Evolutionary conservation across 2,888 invertebrate species (phyloP).

Genomic region (Taphrorychus bicolor): DNA sequence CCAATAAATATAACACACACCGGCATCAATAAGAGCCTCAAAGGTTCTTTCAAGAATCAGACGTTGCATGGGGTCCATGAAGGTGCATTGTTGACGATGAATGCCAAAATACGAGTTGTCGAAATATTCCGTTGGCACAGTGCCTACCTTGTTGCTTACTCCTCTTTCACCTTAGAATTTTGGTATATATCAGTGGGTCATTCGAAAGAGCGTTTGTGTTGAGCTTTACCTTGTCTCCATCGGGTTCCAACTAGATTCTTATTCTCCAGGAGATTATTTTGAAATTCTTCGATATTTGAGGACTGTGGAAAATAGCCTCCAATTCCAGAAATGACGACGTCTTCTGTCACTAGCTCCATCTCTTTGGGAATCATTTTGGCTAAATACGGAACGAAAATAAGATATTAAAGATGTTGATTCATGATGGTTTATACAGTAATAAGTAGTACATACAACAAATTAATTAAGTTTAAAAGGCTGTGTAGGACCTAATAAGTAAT

Average conservation of each 20-base stretch:
- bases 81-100: constrained; percentile 59
- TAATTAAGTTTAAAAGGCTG: too few relatives aligned
- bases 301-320: constrained; percentile 67
- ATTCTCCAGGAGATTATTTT: constrained; percentile 62
- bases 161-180: constrained; percentile 52
- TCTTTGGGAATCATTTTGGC: constrained; percentile 14
- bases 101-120: constrained; percentile 62
- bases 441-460: too few relatives aligned
- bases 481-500: too few relatives aligned
- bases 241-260: constrained; percentile 51
- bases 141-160: constrained; percentile 56
- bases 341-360: constrained; percentile 48
- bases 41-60: constrained; percentile 59
- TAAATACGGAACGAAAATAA: too few relatives aligned
- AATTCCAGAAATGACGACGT: constrained; percentile 62
- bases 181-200: neutral
- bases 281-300: constrained; percentile 66
- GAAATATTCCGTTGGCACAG: constrained; percentile 54
- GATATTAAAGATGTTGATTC: too few relatives aligned
- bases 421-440: too few relatives aligned
- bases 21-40: constrained; percentile 62
- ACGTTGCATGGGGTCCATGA: constrained; percentile 62
- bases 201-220: neutral
- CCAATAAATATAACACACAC: constrained; percentile 49
- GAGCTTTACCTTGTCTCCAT: constrained; percentile 54